phyloP scores from a whole-genome alignment of 2,888 invertebrate genomes.

The Alsophila aescularia region DNA sequence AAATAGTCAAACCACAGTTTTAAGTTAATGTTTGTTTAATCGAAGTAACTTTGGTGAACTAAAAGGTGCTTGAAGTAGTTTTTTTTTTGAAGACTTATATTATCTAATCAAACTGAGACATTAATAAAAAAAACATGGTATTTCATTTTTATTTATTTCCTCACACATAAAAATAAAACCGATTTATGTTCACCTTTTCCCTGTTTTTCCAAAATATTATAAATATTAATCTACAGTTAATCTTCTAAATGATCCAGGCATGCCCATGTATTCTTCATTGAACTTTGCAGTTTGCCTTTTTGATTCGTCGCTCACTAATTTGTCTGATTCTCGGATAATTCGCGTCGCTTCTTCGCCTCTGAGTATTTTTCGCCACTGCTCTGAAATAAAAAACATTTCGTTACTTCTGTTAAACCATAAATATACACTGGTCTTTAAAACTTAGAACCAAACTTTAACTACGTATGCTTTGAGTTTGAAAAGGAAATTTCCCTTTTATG shows the following conservation, averaged over 20 bases:
- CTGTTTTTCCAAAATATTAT: neutral
- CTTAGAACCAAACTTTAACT: too few species aligned
- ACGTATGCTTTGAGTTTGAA: too few species aligned
- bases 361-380: constrained; percentile 63
- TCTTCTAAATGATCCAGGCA: constrained; percentile 75
- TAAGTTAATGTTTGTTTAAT: too few species aligned
- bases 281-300: constrained; percentile 61
- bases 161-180: neutral
- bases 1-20: too few species aligned
- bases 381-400: constrained; percentile 50
- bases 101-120: too few species aligned
- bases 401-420: too few species aligned
- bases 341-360: constrained; percentile 55
- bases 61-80: too few species aligned
- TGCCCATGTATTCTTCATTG: constrained; percentile 73
- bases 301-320: constrained; percentile 64
- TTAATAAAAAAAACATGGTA: too few species aligned
- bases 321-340: constrained; percentile 54
- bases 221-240: constrained; percentile 62
- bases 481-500: too few species aligned
- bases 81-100: too few species aligned
- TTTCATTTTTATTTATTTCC: neutral
- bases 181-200: neutral
- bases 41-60: too few species aligned
- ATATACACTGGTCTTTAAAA: neutral